These are phyloP conservation scores for Bucco capensis DNA, from an alignment of 2,113 vertebrate genomes.

Conservation along the genomic window DNA sequence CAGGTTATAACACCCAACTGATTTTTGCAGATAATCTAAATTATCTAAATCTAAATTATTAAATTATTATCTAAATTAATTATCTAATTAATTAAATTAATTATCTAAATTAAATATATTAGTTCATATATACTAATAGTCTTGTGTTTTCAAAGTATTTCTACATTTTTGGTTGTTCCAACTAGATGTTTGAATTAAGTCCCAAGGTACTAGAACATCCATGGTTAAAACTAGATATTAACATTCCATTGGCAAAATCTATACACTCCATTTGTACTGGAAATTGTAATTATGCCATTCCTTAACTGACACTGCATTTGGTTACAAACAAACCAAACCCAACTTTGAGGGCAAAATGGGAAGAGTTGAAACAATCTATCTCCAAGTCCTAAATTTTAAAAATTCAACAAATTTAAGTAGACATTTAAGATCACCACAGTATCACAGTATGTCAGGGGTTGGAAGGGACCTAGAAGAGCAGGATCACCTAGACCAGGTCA, in stretches of 20 bases:
- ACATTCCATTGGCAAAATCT: neutral
- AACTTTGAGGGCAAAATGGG: neutral
- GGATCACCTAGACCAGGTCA: too few species aligned
- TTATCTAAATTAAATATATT: too few species aligned
- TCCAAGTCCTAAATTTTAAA: neutral
- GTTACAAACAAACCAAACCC: neutral
- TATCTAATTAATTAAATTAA: too few species aligned
- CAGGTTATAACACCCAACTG: neutral
- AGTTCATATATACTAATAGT: neutral
- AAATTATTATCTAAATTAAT: too few species aligned
- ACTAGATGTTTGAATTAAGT: neutral
- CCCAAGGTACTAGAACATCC: neutral
- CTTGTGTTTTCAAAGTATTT: neutral
- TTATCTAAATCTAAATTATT: too few species aligned
- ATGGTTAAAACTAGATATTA: neutral
- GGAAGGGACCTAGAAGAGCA: too few species aligned
- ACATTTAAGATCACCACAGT: neutral
- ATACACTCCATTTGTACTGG: neutral
- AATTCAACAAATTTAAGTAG: neutral
- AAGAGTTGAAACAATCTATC: neutral
- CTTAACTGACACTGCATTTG: neutral
- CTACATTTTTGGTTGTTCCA: neutral
- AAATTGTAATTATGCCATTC: neutral
- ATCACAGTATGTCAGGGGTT: too few species aligned
- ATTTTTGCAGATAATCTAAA: neutral